phyloP scores from a whole-genome alignment of 2,888 invertebrate genomes.

The Diarsia dahlii region DNA sequence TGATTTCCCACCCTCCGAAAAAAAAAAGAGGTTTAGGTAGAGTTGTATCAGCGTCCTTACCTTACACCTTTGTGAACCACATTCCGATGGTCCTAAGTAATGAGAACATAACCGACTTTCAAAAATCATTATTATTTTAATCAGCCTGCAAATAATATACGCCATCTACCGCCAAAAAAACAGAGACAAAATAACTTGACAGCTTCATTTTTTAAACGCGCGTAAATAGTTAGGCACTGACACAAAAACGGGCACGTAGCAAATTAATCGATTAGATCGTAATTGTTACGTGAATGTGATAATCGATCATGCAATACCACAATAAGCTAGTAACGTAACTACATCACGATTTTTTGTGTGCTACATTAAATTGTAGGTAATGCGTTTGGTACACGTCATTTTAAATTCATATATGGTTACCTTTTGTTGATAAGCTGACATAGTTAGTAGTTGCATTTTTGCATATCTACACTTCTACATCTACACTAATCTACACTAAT shows the following conservation, averaged over 20 bases:
- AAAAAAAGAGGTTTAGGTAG: neutral
- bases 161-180: neutral
- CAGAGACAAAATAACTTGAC: conserved; percentile 16
- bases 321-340: conserved; percentile 44
- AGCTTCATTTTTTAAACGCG: conserved; percentile 40
- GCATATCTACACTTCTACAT: too few relatives aligned
- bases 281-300: conserved; percentile 64
- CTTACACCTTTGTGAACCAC: neutral
- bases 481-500: too few relatives aligned
- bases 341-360: conserved; percentile 51
- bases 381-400: conserved; percentile 40
- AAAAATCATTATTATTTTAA: neutral
- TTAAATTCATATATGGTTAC: conserved; percentile 30
- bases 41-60: neutral
- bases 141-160: neutral
- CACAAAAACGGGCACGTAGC: conserved; percentile 62
- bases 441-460: too few relatives aligned
- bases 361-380: conserved; percentile 27
- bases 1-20: too few relatives aligned
- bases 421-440: conserved; percentile 38
- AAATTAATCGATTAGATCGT: conserved; percentile 63
- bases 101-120: too few relatives aligned
- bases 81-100: neutral
- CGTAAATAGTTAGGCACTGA: conserved; percentile 37
- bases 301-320: conserved; percentile 65